Conservation (phyloP, 2,888 invertebrate species). For the Chirona hameri region DNA sequence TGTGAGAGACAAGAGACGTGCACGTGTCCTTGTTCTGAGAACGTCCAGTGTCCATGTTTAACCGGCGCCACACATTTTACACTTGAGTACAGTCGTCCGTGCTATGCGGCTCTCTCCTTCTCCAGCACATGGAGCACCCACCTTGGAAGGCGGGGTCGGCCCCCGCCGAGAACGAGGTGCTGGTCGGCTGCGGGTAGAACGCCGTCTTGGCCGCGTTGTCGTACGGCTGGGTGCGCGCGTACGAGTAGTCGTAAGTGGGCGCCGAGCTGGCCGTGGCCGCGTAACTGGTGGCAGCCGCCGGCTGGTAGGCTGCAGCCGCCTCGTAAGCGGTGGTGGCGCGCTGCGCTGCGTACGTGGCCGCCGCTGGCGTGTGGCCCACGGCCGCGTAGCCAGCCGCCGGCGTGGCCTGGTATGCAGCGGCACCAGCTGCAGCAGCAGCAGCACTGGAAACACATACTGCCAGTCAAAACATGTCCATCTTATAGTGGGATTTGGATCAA, state of each 20-base stretch:
- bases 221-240: constrained; percentile 62
- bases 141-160: constrained; percentile 11
- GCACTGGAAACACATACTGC: neutral
- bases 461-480: too few relatives aligned
- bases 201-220: constrained; percentile 75
- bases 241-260: constrained; percentile 59
- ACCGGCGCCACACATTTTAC: too few relatives aligned
- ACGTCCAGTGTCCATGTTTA: too few relatives aligned
- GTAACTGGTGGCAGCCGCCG: constrained; percentile 42
- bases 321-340: constrained; percentile 59
- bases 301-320: constrained; percentile 55
- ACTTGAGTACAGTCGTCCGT: too few relatives aligned
- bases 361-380: constrained; percentile 62
- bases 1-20: too few relatives aligned
- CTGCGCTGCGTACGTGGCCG: constrained; percentile 64
- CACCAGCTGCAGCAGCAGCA: constrained; percentile 45
- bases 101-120: too few relatives aligned
- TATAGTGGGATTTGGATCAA: too few relatives aligned
- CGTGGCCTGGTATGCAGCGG: constrained; percentile 73
- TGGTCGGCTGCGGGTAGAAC: constrained; percentile 78
- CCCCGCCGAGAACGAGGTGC: constrained; percentile 56
- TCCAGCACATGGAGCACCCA: neutral
- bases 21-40: too few relatives aligned
- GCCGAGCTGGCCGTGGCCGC: constrained; percentile 55
- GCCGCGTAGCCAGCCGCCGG: constrained; percentile 60